Evolutionary conservation across 2,888 invertebrate species (phyloP).

Genomic region (Rhabditophanes sp.): DNA sequence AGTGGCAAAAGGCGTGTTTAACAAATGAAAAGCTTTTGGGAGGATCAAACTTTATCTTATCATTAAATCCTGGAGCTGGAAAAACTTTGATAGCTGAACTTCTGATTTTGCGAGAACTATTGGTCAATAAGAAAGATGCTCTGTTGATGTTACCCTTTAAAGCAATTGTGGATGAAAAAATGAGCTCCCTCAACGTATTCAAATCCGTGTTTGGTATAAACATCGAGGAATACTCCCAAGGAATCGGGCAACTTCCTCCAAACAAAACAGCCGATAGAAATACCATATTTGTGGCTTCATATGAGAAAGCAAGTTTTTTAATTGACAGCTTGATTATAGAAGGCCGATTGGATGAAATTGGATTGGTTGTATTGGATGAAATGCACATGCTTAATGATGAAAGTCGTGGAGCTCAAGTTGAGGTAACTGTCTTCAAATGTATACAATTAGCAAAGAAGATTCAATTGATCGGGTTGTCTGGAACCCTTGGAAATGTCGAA

Average conservation of each 20-base stretch:
- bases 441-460: conserved; percentile 49
- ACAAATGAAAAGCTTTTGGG: conserved; percentile 58
- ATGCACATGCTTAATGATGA: conserved; percentile 18
- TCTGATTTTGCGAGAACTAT: conserved; percentile 67
- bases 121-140: conserved; percentile 65
- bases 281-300: conserved; percentile 74
- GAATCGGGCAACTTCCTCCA: conserved; percentile 69
- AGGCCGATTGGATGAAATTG: conserved; percentile 59
- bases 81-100: conserved; percentile 93
- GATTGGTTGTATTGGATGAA: conserved; percentile 72
- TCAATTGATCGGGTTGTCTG: conserved; percentile 89
- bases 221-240: conserved; percentile 84
- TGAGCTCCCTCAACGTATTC: conserved; percentile 62
- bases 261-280: conserved; percentile 59
- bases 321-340: conserved; percentile 65
- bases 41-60: conserved; percentile 69
- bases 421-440: conserved; percentile 3
- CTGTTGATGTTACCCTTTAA: conserved; percentile 82
- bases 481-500: conserved; percentile 75
- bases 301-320: conserved; percentile 76
- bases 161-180: conserved; percentile 91
- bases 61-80: conserved; percentile 85
- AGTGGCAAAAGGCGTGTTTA: conserved; percentile 85
- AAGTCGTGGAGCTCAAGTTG: conserved; percentile 2
- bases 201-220: conserved; percentile 70